A percentile compares a stretch with the other conserved stretches of the same genome.
Conservation (phyloP, 1,140 invertebrate species). For the Hesperophylax magnus region DNA sequence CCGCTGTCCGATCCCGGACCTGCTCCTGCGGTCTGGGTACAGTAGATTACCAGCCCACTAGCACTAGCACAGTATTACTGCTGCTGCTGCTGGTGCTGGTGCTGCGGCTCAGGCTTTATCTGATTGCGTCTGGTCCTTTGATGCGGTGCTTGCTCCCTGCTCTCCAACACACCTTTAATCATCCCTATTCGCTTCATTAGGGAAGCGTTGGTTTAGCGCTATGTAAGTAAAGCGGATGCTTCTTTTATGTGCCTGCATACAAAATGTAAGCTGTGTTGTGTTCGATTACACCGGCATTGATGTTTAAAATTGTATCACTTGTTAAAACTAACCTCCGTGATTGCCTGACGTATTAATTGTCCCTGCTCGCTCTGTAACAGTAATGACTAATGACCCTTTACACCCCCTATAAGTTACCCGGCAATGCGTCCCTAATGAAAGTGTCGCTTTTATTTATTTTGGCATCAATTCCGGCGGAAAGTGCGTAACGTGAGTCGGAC, state of each 20-base stretch:
- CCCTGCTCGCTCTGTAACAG: too few relatives aligned
- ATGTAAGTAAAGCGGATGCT: not conserved
- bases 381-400: not conserved
- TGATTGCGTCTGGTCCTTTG: conserved; percentile 9
- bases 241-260: not conserved
- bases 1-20: not conserved
- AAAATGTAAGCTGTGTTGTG: not conserved
- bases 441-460: conserved; percentile 11
- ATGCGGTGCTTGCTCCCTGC: not conserved
- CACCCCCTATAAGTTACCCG: not conserved
- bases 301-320: too few relatives aligned
- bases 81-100: too few relatives aligned
- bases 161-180: conserved; percentile 10
- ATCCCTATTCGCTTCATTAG: conserved; percentile 25
- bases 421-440: conserved; percentile 17
- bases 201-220: not conserved
- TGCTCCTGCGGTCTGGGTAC: not conserved
- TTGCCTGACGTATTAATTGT: too few relatives aligned
- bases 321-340: too few relatives aligned
- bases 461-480: conserved; percentile 11
- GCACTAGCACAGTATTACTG: too few relatives aligned
- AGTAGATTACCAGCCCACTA: not conserved
- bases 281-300: too few relatives aligned
- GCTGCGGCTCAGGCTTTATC: not conserved
- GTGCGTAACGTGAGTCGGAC: conserved; percentile 1